Percentiles rank a stretch among this genome's conserved stretches.
Conservation (phyloP, 2,797 vertebrate species). For the Peromyscus melanophrys region DNA sequence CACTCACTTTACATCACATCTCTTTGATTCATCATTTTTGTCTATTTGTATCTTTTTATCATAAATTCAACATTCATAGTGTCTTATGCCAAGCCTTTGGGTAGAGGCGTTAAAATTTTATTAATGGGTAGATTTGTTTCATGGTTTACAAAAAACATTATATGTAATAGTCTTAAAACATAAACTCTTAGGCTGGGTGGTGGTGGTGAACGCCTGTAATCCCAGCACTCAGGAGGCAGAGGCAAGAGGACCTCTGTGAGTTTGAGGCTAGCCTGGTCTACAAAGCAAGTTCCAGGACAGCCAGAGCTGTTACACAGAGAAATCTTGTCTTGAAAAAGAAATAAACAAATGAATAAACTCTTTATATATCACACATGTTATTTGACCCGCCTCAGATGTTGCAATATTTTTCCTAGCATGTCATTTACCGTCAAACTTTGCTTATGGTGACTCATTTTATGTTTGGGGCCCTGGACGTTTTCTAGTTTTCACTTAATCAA, state of each 20-base stretch:
- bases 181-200: not conserved
- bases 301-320: not conserved
- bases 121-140: not conserved
- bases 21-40: not conserved
- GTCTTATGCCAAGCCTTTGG: not conserved
- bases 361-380: not conserved
- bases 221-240: not conserved
- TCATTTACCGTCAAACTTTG: conserved; percentile 3
- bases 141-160: conserved; percentile 24
- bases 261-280: not conserved
- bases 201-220: not conserved
- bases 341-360: not conserved
- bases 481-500: not conserved
- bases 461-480: not conserved
- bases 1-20: not conserved
- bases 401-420: conserved; percentile 23
- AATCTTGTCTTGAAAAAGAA: not conserved
- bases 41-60: conserved; percentile 22
- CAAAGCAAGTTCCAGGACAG: not conserved
- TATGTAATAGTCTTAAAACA: not conserved
- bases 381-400: not conserved
- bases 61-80: not conserved
- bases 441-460: not conserved
- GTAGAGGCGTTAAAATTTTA: not conserved
- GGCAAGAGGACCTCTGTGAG: not conserved